Percentiles rank a stretch among this genome's conserved stretches.
Conservation (phyloP, 2,113 vertebrate genomes). For the Suricata suricatta region DNA sequence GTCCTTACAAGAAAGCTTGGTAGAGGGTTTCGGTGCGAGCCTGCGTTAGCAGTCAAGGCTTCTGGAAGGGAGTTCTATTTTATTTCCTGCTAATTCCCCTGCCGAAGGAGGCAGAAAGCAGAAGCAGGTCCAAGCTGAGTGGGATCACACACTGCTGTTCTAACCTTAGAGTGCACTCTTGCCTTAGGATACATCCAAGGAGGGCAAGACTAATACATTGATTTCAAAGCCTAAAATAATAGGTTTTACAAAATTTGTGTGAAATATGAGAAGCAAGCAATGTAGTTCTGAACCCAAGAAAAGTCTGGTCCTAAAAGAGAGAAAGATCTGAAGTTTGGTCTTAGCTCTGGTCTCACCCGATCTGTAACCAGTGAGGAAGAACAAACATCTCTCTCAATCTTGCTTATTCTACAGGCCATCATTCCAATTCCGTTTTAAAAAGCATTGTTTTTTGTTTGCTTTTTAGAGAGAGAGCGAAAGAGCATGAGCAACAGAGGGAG, state of each 20-base stretch:
- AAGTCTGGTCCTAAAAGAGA: not conserved
- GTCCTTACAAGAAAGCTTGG: not conserved
- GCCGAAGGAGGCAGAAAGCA: not conserved
- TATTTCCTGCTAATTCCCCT: not conserved
- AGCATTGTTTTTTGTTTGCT: too few relatives aligned
- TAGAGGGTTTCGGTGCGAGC: not conserved
- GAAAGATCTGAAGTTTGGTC: not conserved
- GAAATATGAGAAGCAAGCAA: not conserved
- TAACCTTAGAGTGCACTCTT: not conserved
- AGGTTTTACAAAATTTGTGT: not conserved
- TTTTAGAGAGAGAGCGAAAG: too few relatives aligned
- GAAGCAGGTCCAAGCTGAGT: not conserved
- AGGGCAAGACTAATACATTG: not conserved
- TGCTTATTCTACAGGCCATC: not conserved
- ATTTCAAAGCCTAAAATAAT: not conserved
- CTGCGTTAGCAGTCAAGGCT: not conserved
- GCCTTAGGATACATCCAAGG: not conserved
- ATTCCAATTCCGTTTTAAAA: not conserved
- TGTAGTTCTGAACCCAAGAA: not conserved
- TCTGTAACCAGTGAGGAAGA: too few relatives aligned
- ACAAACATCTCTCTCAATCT: not conserved
- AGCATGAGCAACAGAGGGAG: too few relatives aligned
- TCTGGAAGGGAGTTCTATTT: not conserved
- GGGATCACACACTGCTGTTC: not conserved
- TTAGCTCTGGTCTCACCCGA: not conserved